Conservation (phyloP, 2,888 invertebrate species). For the Sesia bembeciformis region DNA sequence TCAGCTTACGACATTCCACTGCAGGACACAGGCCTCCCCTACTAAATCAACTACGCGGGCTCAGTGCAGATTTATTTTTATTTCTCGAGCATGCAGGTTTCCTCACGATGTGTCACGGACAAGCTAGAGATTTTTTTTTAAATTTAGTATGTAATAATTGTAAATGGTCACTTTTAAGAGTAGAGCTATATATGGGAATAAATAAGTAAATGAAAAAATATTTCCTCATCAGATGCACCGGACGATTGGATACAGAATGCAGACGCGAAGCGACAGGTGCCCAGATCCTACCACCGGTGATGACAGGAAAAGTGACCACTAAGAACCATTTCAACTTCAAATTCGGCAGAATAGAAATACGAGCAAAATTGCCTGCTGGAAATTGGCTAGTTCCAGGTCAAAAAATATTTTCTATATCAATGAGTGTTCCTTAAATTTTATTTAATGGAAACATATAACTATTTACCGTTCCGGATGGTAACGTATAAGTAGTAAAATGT, state of each 20-base stretch:
- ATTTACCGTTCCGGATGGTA: too few species aligned
- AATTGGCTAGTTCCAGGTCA: slow-evolving; percentile 85
- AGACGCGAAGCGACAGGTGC: slow-evolving; percentile 54
- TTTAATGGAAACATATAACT: too few species aligned
- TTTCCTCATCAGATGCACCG: slow-evolving; percentile 57
- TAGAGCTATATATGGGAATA: too few species aligned
- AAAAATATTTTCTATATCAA: background rate
- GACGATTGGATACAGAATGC: slow-evolving; percentile 57
- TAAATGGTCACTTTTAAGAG: background rate
- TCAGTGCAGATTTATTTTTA: background rate
- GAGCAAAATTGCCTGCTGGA: slow-evolving; percentile 82
- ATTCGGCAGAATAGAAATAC: slow-evolving; percentile 80
- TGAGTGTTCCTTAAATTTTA: too few species aligned
- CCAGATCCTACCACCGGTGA: slow-evolving; percentile 80
- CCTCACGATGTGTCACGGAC: background rate
- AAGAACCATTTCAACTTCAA: slow-evolving; percentile 78
- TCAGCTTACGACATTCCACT: too few species aligned
- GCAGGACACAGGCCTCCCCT: too few species aligned
- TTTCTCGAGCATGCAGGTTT: background rate
- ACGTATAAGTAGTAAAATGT: too few species aligned
- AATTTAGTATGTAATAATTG: background rate
- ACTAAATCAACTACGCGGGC: too few species aligned
- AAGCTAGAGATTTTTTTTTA: too few species aligned
- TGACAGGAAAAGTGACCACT: slow-evolving; percentile 78
- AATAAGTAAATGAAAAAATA: too few species aligned